phyloP scores from a whole-genome alignment of 2,797 vertebrate genomes.

The Anguilla obscura region DNA sequence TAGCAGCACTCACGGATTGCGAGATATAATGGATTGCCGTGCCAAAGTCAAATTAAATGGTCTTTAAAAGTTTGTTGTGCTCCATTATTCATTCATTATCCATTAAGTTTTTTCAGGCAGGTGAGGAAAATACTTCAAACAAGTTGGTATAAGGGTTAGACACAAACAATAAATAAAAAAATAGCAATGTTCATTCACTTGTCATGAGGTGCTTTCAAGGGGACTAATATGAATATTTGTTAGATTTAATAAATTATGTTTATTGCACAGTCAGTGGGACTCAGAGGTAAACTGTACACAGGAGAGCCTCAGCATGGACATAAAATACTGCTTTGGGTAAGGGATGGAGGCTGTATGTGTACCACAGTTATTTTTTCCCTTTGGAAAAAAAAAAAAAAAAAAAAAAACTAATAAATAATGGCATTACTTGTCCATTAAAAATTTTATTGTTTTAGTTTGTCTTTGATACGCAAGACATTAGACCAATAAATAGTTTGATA shows the following conservation, averaged over 20 bases:
- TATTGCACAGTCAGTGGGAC: constrained; percentile 13
- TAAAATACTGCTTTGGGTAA: background rate
- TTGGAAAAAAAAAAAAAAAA: background rate
- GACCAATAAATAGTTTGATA: too few species aligned
- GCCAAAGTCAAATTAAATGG: constrained; percentile 39
- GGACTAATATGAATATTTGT: constrained; percentile 20
- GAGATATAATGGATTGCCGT: constrained; percentile 46
- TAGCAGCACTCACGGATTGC: constrained; percentile 46
- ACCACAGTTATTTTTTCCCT: background rate
- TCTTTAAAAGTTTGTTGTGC: constrained; percentile 40
- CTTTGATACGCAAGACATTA: too few species aligned
- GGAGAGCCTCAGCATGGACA: background rate
- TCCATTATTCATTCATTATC: constrained; percentile 23
- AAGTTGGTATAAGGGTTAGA: rapidly evolving
- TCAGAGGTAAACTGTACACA: background rate
- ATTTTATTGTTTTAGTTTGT: background rate
- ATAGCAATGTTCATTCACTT: constrained; percentile 34
- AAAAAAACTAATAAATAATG: background rate
- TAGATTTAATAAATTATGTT: constrained; percentile 34
- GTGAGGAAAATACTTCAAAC: constrained; percentile 30
- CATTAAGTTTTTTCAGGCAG: background rate
- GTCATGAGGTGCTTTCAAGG: constrained; percentile 13
- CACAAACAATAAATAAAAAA: background rate
- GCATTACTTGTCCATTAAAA: background rate
- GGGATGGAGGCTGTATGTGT: background rate